Conservation (phyloP, 64 coral and sea anemone genomes). For the Catalaphyllia jardinei region DNA sequence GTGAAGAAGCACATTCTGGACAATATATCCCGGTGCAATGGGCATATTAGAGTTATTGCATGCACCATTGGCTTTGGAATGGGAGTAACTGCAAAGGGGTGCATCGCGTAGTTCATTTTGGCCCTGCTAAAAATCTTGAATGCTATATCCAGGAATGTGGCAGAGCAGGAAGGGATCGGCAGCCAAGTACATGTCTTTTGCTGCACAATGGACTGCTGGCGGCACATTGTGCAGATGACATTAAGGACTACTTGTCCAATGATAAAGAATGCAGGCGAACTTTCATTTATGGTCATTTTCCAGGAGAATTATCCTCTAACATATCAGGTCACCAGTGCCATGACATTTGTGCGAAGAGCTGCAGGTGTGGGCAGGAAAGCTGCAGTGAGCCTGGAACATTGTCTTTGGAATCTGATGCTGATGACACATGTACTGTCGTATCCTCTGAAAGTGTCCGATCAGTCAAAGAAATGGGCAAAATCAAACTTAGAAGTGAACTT, state of each 20-base stretch:
- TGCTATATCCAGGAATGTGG: conserved; percentile 45
- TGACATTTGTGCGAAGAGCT: conserved; percentile 24
- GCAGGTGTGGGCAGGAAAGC: conserved; percentile 6
- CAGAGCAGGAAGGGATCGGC: conserved; percentile 13
- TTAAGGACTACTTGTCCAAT: conserved; percentile 16
- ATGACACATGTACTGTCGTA: neutral
- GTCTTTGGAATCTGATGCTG: neutral
- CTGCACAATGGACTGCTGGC: conserved; percentile 29
- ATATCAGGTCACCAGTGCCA: conserved; percentile 29
- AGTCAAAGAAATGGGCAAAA: conserved; percentile 27
- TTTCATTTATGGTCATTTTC: conserved; percentile 12
- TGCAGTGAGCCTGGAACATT: conserved; percentile 11
- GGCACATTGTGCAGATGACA: conserved; percentile 16
- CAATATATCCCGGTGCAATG: conserved; percentile 36
- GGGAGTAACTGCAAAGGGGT: conserved; percentile 54
- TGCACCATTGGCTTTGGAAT: conserved; percentile 67
- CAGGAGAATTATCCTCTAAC: conserved; percentile 9
- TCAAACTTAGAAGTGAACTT: neutral
- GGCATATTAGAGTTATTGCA: conserved; percentile 56
- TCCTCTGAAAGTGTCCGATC: conserved; percentile 39
- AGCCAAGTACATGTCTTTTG: conserved; percentile 6
- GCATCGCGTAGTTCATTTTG: conserved; percentile 41
- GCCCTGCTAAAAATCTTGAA: conserved; percentile 52
- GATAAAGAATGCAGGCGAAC: conserved; percentile 15
- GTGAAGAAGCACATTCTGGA: conserved; percentile 61